Evolutionary conservation across 2,797 vertebrate species (phyloP).

Genomic region (Propithecus perrieri): DNA sequence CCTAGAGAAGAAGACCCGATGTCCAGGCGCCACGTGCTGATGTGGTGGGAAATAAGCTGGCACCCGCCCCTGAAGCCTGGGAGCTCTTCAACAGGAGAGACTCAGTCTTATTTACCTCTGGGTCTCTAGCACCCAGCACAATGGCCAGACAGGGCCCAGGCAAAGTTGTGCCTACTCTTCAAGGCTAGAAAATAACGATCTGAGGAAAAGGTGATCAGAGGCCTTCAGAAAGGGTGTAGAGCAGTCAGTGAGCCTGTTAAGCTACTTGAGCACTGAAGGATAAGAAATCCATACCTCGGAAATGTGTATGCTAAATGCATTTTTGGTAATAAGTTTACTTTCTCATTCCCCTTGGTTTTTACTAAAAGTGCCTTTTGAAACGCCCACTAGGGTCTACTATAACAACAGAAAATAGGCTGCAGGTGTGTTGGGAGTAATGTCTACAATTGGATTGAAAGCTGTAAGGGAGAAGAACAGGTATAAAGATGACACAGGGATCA

Average conservation of each 20-base stretch:
- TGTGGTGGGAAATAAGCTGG: neutral
- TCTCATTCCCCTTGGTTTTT: constrained; percentile 46
- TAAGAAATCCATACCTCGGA: constrained; percentile 58
- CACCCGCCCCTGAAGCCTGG: neutral
- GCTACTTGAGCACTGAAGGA: constrained; percentile 31
- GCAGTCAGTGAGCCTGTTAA: constrained; percentile 33
- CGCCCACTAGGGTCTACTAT: constrained; percentile 11
- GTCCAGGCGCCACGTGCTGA: neutral
- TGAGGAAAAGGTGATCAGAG: neutral
- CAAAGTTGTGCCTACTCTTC: neutral
- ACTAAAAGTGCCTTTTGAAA: constrained; percentile 58
- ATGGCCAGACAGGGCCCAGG: neutral
- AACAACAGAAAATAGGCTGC: constrained; percentile 47
- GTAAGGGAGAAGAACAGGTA: neutral
- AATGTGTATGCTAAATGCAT: constrained; percentile 41
- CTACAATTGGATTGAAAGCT: neutral
- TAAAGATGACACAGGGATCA: neutral
- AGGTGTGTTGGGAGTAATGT: neutral
- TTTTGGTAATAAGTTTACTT: constrained; percentile 65
- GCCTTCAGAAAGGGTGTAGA: constrained; percentile 11
- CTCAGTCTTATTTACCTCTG: neutral
- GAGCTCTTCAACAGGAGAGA: neutral
- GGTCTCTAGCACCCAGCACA: neutral
- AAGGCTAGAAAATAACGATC: constrained; percentile 21
- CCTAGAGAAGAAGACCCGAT: neutral